Evolutionary conservation across 2,888 invertebrate species (phyloP).

Genomic region (Nephrotoma guestfalica): DNA sequence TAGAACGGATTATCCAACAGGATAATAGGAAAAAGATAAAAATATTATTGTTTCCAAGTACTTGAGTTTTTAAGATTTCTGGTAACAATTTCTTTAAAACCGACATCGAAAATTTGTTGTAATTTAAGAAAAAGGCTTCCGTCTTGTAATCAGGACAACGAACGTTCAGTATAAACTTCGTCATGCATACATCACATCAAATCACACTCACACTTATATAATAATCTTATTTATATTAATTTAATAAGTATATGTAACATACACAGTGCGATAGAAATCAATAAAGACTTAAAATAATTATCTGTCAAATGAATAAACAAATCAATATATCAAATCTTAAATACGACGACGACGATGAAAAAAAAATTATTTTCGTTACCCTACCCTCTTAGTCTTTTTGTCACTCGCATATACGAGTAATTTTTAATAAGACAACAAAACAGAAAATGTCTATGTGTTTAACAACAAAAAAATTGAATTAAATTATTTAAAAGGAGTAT

Average conservation of each 20-base stretch:
- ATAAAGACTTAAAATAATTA: constrained; percentile 6
- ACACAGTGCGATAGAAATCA: constrained; percentile 1
- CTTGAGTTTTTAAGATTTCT: neutral
- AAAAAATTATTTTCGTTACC: neutral
- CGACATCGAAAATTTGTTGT: neutral
- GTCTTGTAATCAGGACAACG: no score
- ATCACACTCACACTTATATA: neutral
- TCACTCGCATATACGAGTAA: neutral
- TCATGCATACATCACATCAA: no score
- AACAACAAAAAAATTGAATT: neutral
- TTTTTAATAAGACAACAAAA: neutral
- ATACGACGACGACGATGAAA: neutral
- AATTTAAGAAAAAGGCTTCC: neutral
- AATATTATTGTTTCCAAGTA: neutral
- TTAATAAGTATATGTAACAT: neutral
- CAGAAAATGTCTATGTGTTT: neutral
- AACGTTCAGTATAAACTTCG: no score
- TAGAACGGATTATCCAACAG: neutral
- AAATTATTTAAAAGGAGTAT: neutral
- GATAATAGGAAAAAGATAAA: neutral
- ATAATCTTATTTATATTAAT: neutral
- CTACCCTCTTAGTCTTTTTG: constrained; percentile 1
- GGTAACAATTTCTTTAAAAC: neutral
- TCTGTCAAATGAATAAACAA: constrained; percentile 6
- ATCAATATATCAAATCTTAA: constrained; percentile 6